Percentiles rank a stretch among this genome's conserved stretches.
These are phyloP conservation scores for Shinisaurus crocodilurus DNA, from an alignment of 2,113 vertebrate species.

Conservation along the genomic window DNA sequence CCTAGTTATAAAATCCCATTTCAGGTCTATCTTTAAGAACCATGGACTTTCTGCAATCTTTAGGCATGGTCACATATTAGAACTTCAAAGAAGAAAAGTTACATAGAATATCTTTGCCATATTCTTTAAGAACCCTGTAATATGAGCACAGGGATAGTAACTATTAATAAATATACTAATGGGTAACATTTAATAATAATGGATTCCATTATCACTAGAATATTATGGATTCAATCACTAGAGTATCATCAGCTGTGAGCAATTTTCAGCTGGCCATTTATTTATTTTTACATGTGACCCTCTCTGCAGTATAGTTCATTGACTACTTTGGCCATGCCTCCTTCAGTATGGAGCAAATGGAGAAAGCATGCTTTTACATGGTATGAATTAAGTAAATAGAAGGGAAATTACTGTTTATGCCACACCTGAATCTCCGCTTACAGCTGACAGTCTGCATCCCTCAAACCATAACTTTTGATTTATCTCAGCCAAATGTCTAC, in stretches of 20 bases:
- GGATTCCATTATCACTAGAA: neutral
- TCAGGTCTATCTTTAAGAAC: neutral
- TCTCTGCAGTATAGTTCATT: constrained; percentile 17
- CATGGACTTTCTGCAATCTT: neutral
- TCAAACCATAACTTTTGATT: constrained; percentile 29
- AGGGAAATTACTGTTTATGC: constrained; percentile 11
- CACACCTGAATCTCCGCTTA: constrained; percentile 31
- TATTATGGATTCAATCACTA: neutral
- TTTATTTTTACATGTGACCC: constrained; percentile 9
- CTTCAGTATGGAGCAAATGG: constrained; percentile 50
- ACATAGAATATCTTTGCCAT: neutral
- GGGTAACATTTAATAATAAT: neutral
- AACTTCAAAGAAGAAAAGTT: neutral
- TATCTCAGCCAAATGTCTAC: constrained; percentile 37
- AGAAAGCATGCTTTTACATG: constrained; percentile 15
- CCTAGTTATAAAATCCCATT: neutral
- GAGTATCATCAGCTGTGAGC: neutral
- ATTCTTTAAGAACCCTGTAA: neutral
- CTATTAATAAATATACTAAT: neutral
- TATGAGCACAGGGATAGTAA: neutral
- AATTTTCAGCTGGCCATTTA: constrained; percentile 27
- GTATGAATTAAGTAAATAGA: accelerated
- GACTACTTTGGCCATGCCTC: constrained; percentile 29
- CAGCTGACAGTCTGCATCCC: constrained; percentile 23
- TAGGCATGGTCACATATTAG: neutral